Evolutionary conservation across 2,797 vertebrate species (phyloP).

Genomic region (Pseudochirops cupreus): DNA sequence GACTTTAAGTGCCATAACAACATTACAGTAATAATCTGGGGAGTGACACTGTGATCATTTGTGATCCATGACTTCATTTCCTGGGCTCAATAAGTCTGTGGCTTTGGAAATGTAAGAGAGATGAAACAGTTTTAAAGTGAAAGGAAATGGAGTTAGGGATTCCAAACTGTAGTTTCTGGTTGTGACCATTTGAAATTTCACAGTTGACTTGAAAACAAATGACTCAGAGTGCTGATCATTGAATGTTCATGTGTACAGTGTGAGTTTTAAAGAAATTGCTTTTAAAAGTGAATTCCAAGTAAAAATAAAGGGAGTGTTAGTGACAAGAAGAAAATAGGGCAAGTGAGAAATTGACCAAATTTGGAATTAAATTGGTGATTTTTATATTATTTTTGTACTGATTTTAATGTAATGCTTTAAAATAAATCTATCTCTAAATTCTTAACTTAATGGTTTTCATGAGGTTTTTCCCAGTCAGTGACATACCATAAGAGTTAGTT

Average conservation of each 20-base stretch:
- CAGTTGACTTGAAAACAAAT: constrained; percentile 42
- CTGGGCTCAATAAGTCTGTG: background rate
- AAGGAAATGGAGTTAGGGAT: background rate
- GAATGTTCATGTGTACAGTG: constrained; percentile 8
- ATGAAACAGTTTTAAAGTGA: background rate
- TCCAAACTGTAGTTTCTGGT: background rate
- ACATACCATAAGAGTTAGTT: constrained; percentile 68
- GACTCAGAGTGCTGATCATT: background rate
- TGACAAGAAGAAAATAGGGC: constrained; percentile 36
- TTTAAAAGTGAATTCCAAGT: constrained; percentile 31
- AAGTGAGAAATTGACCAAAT: constrained; percentile 19
- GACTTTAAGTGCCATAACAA: background rate
- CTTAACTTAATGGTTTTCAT: constrained; percentile 60
- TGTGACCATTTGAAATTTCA: background rate
- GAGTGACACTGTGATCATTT: background rate
- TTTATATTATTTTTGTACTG: background rate
- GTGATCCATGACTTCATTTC: background rate
- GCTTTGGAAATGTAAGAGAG: constrained; percentile 6
- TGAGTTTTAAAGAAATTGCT: constrained; percentile 42
- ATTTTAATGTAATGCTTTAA: constrained; percentile 17
- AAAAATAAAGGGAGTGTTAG: constrained; percentile 52
- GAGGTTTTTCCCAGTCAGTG: constrained; percentile 64
- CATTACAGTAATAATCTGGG: background rate
- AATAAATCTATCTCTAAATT: constrained; percentile 1
- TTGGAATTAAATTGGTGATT: background rate